Evolutionary conservation across 2,797 vertebrate species (phyloP).

Genomic region (Miichthys miiuy): DNA sequence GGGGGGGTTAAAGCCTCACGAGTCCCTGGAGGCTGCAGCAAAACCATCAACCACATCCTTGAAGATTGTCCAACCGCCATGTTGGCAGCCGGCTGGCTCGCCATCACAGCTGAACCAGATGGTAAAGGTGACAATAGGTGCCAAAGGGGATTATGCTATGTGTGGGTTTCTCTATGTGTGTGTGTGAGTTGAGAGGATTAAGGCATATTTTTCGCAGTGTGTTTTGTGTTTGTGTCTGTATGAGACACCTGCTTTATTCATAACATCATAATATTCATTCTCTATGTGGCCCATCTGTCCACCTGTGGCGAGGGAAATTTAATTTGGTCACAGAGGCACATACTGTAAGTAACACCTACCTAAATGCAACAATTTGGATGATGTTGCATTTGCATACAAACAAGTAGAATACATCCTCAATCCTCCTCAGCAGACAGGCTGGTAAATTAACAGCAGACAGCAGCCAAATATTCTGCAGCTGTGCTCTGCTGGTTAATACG

Average conservation of each 20-base stretch:
- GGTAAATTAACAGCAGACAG: slow-evolving; percentile 12
- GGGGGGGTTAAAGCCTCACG: slow-evolving; percentile 20
- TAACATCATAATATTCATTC: slow-evolving; percentile 6
- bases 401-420: background rate
- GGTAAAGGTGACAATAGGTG: slow-evolving; percentile 61
- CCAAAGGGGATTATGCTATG: slow-evolving; percentile 53
- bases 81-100: slow-evolving; percentile 51
- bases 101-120: slow-evolving; percentile 64
- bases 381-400: slow-evolving; percentile 20
- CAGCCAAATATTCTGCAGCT: slow-evolving; percentile 34
- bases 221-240: slow-evolving; percentile 20
- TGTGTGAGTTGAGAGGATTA: slow-evolving; percentile 7
- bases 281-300: slow-evolving; percentile 28
- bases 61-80: slow-evolving; percentile 51
- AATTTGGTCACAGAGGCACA: slow-evolving; percentile 8
- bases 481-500: slow-evolving; percentile 30
- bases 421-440: slow-evolving; percentile 3
- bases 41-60: slow-evolving; percentile 42
- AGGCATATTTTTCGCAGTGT: slow-evolving; percentile 15
- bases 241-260: slow-evolving; percentile 22
- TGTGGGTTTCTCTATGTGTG: slow-evolving; percentile 12
- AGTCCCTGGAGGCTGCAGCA: slow-evolving; percentile 32
- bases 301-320: slow-evolving; percentile 13
- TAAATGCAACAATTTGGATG: background rate
- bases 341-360: slow-evolving; percentile 1